Base-by-base conservation (phyloP, 2,888 invertebrate genomes). In the Agrotis ipsilon region DNA sequence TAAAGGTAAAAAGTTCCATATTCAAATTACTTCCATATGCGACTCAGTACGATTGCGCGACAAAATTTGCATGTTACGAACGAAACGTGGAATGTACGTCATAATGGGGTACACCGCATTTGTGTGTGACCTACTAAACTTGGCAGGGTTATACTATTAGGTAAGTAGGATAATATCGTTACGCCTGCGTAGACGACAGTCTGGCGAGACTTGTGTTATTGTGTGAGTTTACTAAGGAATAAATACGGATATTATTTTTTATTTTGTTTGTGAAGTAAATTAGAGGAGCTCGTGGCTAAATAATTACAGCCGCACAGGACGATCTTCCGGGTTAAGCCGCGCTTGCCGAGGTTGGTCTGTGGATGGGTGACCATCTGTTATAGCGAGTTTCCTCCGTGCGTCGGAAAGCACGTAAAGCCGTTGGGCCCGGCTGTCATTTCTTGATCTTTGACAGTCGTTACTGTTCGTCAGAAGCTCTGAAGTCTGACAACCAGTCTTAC, bases 111-210 rank as follows among this genome's bases (percentile, higher is more conserved):
- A 39, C 61, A n/a, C 75, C 52, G 46, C 68, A 61, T 63, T 70
- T 62, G 54, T 68, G 71, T 81, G 80, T 87, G 88, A 84, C 87
- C 87, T 83, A 87, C 72, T 86, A 79, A 87, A 88, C 79, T 84
- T 84, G 80, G 82, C 69, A 67, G 73, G 80, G 68, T 79, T 74
- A 75, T 59, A 60, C 48, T 49, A 24, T 63, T 78, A 58, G 51
- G 27, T 61, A 68, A 65, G 65, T 54, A 48, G 45, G 57, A 70
- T 76, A 75, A 78, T 74, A 73, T 39, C 61, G 49, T 75, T 54
- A 51, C 18, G 39, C 54, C n/a, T 52, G 46, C 18, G 21, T 71
- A 55, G 54, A 7, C 49, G 46, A 14, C 32, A 65, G 19, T 43
- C 3, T 21, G 14, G 9, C 6, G 48, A 62, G n/a, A 58, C 54